A percentile compares a stretch with the other conserved stretches of the same genome.
Evolutionary conservation across 2,888 invertebrate species (phyloP).

Genomic region (Nudaria mundana): DNA sequence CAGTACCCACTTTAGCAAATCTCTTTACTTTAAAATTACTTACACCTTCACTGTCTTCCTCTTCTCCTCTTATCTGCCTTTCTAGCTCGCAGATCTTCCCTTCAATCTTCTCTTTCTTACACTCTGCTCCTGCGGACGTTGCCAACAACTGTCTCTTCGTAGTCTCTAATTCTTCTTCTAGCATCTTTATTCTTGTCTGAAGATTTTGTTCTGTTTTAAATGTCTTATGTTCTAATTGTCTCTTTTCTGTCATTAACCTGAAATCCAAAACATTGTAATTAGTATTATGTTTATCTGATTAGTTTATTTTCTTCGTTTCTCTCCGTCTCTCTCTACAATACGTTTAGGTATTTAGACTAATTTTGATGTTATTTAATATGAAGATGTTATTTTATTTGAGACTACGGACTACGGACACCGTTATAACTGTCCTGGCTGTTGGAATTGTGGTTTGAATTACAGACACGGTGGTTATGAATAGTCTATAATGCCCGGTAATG

Average conservation of each 20-base stretch:
- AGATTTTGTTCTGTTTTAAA: slow-evolving; percentile 37
- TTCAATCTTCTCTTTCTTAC: slow-evolving; percentile 55
- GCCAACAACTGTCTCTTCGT: slow-evolving; percentile 51
- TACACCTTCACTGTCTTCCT: slow-evolving; percentile 2
- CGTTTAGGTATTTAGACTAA: not conserved
- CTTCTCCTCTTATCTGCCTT: slow-evolving; percentile 42
- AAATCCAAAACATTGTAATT: slow-evolving; percentile 1
- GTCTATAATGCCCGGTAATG: too few species aligned
- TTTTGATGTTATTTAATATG: too few species aligned
- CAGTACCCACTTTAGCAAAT: too few species aligned
- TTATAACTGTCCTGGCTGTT: too few species aligned
- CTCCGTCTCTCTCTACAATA: too few species aligned
- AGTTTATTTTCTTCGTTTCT: too few species aligned
- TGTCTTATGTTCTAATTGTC: slow-evolving; percentile 48
- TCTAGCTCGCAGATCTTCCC: slow-evolving; percentile 54
- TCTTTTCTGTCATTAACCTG: slow-evolving; percentile 62
- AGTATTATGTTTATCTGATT: too few species aligned
- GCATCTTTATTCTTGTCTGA: slow-evolving; percentile 43
- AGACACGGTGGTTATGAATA: too few species aligned
- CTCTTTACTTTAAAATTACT: too few species aligned
- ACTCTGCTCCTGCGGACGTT: slow-evolving; percentile 44
- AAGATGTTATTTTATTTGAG: too few species aligned
- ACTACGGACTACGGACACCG: too few species aligned
- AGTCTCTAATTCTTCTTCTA: slow-evolving; percentile 59
- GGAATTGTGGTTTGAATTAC: too few species aligned